phyloP scores from a whole-genome alignment of 2,888 invertebrate species.

The Leptinotarsa tumamoca region DNA sequence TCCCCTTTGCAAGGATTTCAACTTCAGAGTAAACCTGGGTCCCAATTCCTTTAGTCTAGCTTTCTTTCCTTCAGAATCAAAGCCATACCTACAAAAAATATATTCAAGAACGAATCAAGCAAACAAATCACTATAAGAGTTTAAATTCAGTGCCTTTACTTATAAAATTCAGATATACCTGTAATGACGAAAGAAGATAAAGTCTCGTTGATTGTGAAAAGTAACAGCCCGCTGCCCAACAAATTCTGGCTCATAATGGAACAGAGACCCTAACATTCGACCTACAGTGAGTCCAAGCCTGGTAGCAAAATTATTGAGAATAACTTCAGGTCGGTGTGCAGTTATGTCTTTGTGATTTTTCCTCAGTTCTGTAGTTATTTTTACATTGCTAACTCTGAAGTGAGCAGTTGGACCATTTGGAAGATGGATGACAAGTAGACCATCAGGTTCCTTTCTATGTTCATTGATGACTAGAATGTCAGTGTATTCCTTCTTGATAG shows the following conservation, averaged over 20 bases:
- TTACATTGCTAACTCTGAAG: constrained; percentile 93
- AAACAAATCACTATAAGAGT: not conserved
- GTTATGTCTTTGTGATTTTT: constrained; percentile 85
- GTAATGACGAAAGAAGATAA: constrained; percentile 98
- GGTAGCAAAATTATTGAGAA: constrained; percentile 96
- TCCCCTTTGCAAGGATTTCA: constrained; percentile 94
- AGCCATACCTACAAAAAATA: constrained; percentile 79
- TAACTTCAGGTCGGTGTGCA: constrained; percentile 92
- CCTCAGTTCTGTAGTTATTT: constrained; percentile 87
- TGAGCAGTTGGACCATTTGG: constrained; percentile 98
- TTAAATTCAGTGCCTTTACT: too few relatives aligned
- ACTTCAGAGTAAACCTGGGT: constrained; percentile 93
- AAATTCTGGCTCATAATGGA: constrained; percentile 97
- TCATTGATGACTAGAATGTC: constrained; percentile 96
- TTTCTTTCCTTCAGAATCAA: constrained; percentile 81
- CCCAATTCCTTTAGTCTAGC: constrained; percentile 92
- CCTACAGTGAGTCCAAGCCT: constrained; percentile 91
- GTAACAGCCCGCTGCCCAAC: constrained; percentile 93
- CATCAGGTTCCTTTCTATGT: constrained; percentile 91
- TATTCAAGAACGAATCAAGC: constrained; percentile 17
- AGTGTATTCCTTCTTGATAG: constrained; percentile 82
- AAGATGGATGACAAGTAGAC: constrained; percentile 90
- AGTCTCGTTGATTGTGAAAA: constrained; percentile 99
- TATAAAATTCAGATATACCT: constrained; percentile 67
- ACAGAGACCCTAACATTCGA: constrained; percentile 92